Conservation (phyloP, 2,888 invertebrate genomes). For the Cheilosia impressa region DNA sequence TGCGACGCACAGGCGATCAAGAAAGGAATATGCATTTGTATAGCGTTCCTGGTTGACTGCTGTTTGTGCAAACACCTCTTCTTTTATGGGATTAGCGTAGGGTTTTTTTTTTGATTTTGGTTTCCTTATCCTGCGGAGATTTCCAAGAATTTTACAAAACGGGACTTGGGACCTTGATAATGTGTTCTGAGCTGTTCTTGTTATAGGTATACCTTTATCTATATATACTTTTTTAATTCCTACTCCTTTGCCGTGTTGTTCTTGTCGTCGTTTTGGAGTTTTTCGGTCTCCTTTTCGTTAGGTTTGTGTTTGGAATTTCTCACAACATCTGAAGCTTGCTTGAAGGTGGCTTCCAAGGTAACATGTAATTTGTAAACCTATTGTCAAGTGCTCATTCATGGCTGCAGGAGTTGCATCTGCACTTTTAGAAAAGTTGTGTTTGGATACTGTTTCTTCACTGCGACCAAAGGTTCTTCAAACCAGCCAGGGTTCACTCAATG, state of each 20-base stretch:
- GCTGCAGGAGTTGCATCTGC: too few species aligned
- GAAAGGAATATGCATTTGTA: conserved; percentile 66
- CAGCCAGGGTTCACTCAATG: too few species aligned
- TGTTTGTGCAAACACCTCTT: conserved; percentile 77
- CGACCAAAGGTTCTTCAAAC: too few species aligned
- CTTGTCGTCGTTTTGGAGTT: conserved; percentile 16
- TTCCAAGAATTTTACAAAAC: conserved; percentile 75
- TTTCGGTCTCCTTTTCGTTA: conserved; percentile 30
- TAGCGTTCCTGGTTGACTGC: conserved; percentile 76
- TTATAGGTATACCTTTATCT: background rate
- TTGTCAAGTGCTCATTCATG: too few species aligned
- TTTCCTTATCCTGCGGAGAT: conserved; percentile 66
- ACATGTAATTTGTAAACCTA: too few species aligned
- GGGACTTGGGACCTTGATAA: conserved; percentile 75
- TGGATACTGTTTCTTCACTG: too few species aligned
- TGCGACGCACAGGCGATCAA: conserved; percentile 66
- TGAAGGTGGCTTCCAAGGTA: background rate
- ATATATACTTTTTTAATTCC: conserved; percentile 41
- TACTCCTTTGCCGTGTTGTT: conserved; percentile 29
- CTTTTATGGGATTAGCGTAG: conserved; percentile 71
- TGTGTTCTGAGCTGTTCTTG: conserved; percentile 70
- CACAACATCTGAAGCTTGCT: conserved; percentile 2
- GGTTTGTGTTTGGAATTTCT: conserved; percentile 36
- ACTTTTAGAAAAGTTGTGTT: too few species aligned
- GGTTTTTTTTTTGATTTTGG: conserved; percentile 28